Percentiles rank a stretch among this genome's conserved stretches.
Evolutionary conservation across 2,113 vertebrate species (phyloP).

Genomic region (Brachyistius frenatus): DNA sequence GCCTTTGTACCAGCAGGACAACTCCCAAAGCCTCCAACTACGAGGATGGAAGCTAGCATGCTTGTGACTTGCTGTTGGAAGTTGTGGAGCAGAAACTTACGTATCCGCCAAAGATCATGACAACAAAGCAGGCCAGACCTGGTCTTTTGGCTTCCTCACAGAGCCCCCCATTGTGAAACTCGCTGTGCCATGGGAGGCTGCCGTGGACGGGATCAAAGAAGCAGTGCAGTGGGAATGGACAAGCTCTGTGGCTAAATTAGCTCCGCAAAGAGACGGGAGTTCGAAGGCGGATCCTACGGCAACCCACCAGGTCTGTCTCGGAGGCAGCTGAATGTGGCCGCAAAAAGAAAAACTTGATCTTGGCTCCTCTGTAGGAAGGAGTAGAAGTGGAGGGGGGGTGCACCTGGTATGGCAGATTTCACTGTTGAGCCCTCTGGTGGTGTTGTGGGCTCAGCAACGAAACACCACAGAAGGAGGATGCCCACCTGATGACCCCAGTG

Average conservation of each 20-base stretch:
- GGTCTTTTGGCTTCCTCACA: neutral
- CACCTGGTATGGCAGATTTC: no score
- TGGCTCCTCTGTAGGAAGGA: no score
- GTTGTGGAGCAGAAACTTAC: neutral
- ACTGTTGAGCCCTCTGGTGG: no score
- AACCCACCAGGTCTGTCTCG: neutral
- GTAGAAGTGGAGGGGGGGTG: no score
- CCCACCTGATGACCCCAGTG: no score
- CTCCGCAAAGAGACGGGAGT: neutral
- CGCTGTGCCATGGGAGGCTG: neutral
- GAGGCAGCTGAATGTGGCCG: no score
- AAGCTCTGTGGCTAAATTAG: neutral
- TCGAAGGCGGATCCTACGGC: neutral
- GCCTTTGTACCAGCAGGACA: no score
- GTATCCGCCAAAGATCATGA: neutral
- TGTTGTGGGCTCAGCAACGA: no score
- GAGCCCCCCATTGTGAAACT: neutral
- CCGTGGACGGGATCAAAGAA: neutral
- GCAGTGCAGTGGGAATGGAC: neutral
- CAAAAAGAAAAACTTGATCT: no score
- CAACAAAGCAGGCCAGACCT: neutral
- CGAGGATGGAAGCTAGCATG: neutral
- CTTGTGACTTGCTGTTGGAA: neutral
- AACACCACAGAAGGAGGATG: no score
- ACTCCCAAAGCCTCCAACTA: neutral